These are phyloP conservation scores for Eubasilissa regina DNA, from an alignment of 1,140 invertebrate genomes.

Conservation along the genomic window DNA sequence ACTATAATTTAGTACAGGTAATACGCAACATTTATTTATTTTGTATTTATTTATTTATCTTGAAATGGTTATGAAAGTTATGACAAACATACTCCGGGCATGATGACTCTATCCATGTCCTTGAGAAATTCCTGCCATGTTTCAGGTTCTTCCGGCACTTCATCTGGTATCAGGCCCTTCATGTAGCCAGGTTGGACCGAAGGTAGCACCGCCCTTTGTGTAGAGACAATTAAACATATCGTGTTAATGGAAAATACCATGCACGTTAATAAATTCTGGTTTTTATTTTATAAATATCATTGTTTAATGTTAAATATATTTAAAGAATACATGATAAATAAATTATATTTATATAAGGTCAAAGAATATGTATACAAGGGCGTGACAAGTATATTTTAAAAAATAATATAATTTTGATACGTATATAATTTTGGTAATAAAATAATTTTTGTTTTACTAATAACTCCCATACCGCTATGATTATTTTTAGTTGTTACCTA, in stretches of 20 bases:
- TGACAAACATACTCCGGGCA: conserved; percentile 80
- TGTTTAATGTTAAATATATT: not conserved
- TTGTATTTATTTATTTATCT: not conserved
- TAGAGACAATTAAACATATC: too few relatives aligned
- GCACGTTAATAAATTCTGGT: too few relatives aligned
- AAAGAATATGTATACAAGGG: too few relatives aligned
- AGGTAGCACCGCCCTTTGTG: conserved; percentile 79
- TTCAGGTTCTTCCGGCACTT: conserved; percentile 84
- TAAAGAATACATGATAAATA: not conserved
- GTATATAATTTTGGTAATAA: too few relatives aligned
- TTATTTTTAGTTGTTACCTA: too few relatives aligned
- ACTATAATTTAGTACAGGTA: conserved; percentile 21
- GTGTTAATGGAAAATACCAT: too few relatives aligned
- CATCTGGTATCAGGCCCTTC: conserved; percentile 79
- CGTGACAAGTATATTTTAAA: too few relatives aligned
- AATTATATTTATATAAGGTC: not conserved
- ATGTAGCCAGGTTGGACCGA: conserved; percentile 86
- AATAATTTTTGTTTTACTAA: too few relatives aligned
- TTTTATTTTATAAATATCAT: conserved; percentile 30
- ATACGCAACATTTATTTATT: conserved; percentile 3
- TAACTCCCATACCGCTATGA: too few relatives aligned
- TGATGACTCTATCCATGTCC: conserved; percentile 87
- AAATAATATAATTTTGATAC: too few relatives aligned
- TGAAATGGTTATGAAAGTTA: not conserved
- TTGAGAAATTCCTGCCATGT: conserved; percentile 87